These are phyloP conservation scores for Nephrocerus scutellatus DNA, from an alignment of 2,888 invertebrate species.

Conservation along the genomic window DNA sequence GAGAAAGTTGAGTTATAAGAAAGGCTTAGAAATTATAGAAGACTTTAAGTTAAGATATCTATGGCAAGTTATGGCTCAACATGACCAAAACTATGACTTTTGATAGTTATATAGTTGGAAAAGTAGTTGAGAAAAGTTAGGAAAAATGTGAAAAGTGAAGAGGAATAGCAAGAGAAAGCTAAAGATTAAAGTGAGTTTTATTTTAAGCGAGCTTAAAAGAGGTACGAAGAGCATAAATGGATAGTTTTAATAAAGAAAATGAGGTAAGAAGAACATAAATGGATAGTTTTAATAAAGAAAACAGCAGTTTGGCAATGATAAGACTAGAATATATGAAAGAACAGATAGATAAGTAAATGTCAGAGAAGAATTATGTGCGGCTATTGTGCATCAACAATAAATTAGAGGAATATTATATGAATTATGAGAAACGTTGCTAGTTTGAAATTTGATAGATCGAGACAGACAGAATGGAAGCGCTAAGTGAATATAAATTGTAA, in stretches of 20 bases:
- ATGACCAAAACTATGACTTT: constrained; percentile 40
- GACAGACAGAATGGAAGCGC: too few relatives aligned
- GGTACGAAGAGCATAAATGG: constrained; percentile 5
- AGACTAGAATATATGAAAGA: background rate
- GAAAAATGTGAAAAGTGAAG: too few relatives aligned
- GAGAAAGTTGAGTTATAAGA: constrained; percentile 30
- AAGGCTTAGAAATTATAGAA: constrained; percentile 18
- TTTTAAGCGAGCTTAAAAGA: constrained; percentile 12
- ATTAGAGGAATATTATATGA: too few relatives aligned
- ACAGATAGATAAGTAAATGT: too few relatives aligned
- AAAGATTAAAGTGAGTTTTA: too few relatives aligned
- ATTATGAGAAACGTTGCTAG: too few relatives aligned
- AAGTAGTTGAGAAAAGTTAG: constrained; percentile 14
- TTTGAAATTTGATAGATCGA: too few relatives aligned
- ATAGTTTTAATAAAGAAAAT: constrained; percentile 11
- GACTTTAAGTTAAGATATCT: constrained; percentile 25
- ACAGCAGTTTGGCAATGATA: too few relatives aligned
- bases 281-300: constrained; percentile 12
- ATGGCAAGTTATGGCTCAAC: constrained; percentile 46
- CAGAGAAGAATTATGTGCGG: too few relatives aligned
- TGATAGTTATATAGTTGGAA: constrained; percentile 4
- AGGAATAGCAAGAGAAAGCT: constrained; percentile 9
- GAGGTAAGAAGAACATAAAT: constrained; percentile 15
- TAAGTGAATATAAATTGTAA: too few relatives aligned
- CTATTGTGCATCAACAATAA: constrained; percentile 5